These are phyloP conservation scores for Philopedon plagiatum DNA, from an alignment of 2,888 invertebrate genomes.

Conservation along the genomic window DNA sequence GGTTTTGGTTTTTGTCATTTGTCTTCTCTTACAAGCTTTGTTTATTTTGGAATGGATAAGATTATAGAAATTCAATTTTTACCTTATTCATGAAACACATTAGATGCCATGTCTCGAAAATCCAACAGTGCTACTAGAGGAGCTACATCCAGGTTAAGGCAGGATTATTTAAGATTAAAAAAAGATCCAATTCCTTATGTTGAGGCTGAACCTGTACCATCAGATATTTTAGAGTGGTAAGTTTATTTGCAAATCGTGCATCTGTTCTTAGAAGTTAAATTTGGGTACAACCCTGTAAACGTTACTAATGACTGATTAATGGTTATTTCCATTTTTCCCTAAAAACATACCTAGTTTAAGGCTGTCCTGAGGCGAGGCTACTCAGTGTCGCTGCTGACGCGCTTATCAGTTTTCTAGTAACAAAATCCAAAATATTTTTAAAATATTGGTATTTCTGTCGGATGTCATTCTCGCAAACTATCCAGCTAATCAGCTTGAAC, in stretches of 20 bases:
- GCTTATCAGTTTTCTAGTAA: too few species aligned
- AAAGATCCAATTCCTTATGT: constrained; percentile 98
- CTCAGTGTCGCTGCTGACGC: too few species aligned
- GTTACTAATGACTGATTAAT: too few species aligned
- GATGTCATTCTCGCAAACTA: too few species aligned
- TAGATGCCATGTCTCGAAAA: constrained; percentile 68
- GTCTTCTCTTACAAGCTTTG: constrained; percentile 2
- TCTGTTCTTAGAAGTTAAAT: too few species aligned
- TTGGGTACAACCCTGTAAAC: too few species aligned
- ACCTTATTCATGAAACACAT: constrained; percentile 20
- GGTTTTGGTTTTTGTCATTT: not conserved
- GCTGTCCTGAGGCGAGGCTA: too few species aligned
- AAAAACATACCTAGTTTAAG: too few species aligned
- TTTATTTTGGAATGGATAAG: constrained; percentile 4
- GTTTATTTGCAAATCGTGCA: constrained; percentile 26
- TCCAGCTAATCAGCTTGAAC: too few species aligned
- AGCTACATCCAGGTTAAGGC: constrained; percentile 89
- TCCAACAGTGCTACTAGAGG: constrained; percentile 68
- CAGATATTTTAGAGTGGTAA: constrained; percentile 97
- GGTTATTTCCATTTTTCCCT: too few species aligned
- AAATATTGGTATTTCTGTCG: too few species aligned
- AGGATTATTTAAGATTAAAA: constrained; percentile 95
- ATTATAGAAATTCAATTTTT: constrained; percentile 3
- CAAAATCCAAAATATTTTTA: too few species aligned
- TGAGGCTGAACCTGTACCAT: constrained; percentile 93